Evolutionary conservation across 2,888 invertebrate species (phyloP).

Genomic region (Yponomeuta cagnagella): DNA sequence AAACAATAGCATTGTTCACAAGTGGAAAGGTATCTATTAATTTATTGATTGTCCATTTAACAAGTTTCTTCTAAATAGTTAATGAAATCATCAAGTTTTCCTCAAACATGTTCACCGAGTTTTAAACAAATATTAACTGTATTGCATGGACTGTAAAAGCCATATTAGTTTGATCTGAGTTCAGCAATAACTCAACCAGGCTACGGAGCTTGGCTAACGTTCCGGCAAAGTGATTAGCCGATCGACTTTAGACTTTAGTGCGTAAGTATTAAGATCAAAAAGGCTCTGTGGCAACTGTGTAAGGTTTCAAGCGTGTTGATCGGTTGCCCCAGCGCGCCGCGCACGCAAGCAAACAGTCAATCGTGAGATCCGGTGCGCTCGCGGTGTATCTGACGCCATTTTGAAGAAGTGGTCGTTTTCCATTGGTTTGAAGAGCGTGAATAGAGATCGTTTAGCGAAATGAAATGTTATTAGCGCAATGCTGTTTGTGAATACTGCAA

Average conservation of each 20-base stretch:
- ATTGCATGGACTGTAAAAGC: background rate
- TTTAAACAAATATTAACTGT: background rate
- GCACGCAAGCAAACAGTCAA: conserved; percentile 1
- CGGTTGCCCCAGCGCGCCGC: background rate
- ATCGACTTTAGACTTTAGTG: background rate
- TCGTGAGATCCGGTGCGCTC: background rate
- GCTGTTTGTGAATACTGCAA: background rate
- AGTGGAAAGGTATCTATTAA: no score
- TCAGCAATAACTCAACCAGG: background rate
- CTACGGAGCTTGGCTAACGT: background rate
- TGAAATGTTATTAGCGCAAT: background rate
- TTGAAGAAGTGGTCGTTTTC: background rate
- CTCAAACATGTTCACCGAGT: background rate
- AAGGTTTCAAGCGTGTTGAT: background rate
- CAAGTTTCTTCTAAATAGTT: no score
- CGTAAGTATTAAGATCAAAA: background rate
- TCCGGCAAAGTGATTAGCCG: background rate
- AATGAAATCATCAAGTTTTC: background rate
- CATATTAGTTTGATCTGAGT: background rate
- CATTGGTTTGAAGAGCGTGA: background rate
- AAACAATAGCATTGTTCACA: no score
- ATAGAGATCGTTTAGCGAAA: background rate
- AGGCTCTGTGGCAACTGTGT: background rate
- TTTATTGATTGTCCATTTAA: no score
- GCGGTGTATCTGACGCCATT: background rate